These are phyloP conservation scores for Pungitius pungitius DNA, from an alignment of 2,113 vertebrate genomes.

Conservation along the genomic window DNA sequence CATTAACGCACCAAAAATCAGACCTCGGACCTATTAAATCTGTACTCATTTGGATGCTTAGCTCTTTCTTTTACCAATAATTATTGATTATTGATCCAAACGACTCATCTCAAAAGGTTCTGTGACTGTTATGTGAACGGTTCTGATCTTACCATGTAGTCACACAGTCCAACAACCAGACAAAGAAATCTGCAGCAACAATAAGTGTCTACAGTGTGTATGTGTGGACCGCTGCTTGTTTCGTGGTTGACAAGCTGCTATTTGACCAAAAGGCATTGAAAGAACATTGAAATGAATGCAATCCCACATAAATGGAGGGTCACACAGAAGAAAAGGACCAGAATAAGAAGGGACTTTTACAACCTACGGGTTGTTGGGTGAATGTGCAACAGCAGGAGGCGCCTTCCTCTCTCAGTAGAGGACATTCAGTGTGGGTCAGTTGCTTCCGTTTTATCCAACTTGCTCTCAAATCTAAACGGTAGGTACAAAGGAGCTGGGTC, in stretches of 20 bases:
- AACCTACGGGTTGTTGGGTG: neutral
- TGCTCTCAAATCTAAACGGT: constrained; percentile 18
- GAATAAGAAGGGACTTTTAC: neutral
- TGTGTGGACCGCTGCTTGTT: neutral
- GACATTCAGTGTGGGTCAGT: constrained; percentile 43
- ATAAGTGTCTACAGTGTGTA: neutral
- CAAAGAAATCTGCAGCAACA: neutral
- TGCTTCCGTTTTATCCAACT: constrained; percentile 34
- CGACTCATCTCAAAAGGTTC: neutral
- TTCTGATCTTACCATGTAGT: neutral
- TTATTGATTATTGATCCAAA: neutral
- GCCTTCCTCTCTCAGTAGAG: constrained; percentile 28
- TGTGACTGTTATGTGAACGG: neutral
- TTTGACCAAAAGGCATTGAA: neutral
- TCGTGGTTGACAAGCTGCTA: neutral
- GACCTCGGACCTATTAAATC: no score
- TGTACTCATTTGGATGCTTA: no score
- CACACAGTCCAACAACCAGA: neutral
- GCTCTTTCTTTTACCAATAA: no score
- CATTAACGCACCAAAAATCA: no score
- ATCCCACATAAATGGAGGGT: neutral
- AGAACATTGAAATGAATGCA: neutral
- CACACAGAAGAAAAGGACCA: neutral
- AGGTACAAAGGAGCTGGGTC: constrained; percentile 35
- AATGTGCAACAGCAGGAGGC: constrained; percentile 20